Evolutionary conservation across 2,888 invertebrate genomes (phyloP), one percentile per base, ranked within the genome.

Genomic region (Leucania comma): DNA sequence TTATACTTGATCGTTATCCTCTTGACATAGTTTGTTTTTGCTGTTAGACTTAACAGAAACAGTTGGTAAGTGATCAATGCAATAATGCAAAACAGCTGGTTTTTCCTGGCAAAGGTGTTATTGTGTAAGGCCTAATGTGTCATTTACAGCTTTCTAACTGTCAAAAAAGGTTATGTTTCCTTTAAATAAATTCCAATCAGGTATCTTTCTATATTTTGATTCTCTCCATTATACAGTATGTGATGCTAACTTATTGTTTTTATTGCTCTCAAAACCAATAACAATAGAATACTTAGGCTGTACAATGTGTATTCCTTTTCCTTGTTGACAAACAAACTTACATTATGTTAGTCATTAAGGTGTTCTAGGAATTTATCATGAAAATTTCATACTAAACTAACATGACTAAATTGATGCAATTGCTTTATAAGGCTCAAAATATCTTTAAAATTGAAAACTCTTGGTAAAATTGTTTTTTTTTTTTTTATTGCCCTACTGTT

Each of bases 1-100:
- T 88, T 88, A 88, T 69, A 86, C 87, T 76, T 82, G 87, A 85
- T 88, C 84, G 77, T 81, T 84, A 84, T 87, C 87, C 80, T 87
- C 72, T 82, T 86, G 80, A 72, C 86, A 86, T 74, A 68, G 62
- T 85, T 86, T 80, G 80, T 68, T 81, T 78, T 50, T 69, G 53
- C 53, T 69, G 22, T 51, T 68, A 26, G 58, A 66, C 1, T 54
- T 22, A 1, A 1, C 54, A 32, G 2, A 42, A 48, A 64, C 57
- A 61, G 75, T 79, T 71, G 24, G 35, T 54, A 50, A 62, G 22
- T 67, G 56, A 53, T 60, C 14, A 53, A 67, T 65, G 73, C 56
- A 70, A 66, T 29, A 54, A 68, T 70, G 64, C 46, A 57, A 69
- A 68, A 32, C 54, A 57, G 60, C 56, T 68, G 51, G 64, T 50